Conservation (phyloP, 2,113 vertebrate genomes). For the Leucopsar rothschildi region DNA sequence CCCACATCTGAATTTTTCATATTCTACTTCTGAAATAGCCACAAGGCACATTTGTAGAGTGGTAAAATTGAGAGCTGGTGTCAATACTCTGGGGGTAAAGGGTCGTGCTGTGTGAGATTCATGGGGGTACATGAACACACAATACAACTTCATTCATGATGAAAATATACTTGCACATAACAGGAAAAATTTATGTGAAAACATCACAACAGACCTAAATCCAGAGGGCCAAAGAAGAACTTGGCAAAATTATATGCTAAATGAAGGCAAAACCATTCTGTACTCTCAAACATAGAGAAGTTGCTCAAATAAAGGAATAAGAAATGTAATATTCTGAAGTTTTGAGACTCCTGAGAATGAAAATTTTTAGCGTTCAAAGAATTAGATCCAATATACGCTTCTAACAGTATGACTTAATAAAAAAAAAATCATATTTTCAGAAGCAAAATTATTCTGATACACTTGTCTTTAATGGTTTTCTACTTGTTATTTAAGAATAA, state of each 20-base stretch:
- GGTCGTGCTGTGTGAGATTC: background rate
- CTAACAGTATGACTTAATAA: background rate
- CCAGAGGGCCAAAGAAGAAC: background rate
- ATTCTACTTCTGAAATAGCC: background rate
- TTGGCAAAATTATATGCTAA: background rate
- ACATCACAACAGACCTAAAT: background rate
- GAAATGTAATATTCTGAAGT: background rate
- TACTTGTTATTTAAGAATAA: background rate
- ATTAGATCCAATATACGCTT: background rate
- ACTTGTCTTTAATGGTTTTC: background rate
- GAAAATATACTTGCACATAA: background rate
- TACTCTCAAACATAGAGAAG: background rate
- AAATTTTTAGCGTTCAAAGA: background rate
- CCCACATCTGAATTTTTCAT: background rate
- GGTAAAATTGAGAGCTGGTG: background rate
- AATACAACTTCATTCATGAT: background rate
- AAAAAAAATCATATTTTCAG: constrained; percentile 1
- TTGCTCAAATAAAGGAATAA: background rate
- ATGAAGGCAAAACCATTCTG: background rate
- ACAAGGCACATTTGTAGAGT: background rate
- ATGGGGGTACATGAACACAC: background rate
- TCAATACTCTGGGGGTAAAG: background rate
- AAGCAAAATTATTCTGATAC: background rate
- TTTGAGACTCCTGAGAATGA: background rate
- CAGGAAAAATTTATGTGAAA: background rate